Conservation (phyloP, 2,113 vertebrate species). For the Neolamprologus ventralis region DNA sequence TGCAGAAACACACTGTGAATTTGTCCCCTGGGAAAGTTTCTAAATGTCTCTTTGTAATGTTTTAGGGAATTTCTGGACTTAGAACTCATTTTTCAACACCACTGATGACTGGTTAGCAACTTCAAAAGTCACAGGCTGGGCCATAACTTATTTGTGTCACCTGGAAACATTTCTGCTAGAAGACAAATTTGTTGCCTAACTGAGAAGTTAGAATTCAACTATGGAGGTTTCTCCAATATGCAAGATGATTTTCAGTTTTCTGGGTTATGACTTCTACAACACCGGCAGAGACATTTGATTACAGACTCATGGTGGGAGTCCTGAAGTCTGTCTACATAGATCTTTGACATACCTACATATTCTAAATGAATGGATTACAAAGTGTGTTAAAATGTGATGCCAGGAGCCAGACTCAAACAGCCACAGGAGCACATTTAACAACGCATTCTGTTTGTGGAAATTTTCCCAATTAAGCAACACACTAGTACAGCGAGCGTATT, state of each 20-base stretch:
- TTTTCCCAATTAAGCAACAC: neutral
- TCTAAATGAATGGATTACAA: neutral
- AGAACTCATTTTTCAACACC: neutral
- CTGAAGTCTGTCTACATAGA: neutral
- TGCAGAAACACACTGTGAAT: neutral
- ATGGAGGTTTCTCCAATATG: neutral
- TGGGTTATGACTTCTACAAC: neutral
- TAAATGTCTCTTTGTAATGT: neutral
- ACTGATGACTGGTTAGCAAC: neutral
- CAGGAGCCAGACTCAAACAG: neutral
- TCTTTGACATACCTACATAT: neutral
- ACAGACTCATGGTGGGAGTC: neutral
- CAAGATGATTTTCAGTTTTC: neutral
- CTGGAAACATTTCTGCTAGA: neutral
- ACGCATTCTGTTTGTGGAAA: neutral
- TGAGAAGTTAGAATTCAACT: neutral
- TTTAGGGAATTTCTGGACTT: neutral
- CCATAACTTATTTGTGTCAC: neutral
- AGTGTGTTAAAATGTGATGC: neutral
- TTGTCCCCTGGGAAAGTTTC: neutral
- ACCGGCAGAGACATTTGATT: neutral
- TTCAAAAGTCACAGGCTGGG: neutral
- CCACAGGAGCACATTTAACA: neutral
- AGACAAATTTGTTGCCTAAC: neutral
- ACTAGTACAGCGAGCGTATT: accelerated